phyloP scores from a whole-genome alignment of 2,888 invertebrate species.

The Sussaba pulchella region DNA sequence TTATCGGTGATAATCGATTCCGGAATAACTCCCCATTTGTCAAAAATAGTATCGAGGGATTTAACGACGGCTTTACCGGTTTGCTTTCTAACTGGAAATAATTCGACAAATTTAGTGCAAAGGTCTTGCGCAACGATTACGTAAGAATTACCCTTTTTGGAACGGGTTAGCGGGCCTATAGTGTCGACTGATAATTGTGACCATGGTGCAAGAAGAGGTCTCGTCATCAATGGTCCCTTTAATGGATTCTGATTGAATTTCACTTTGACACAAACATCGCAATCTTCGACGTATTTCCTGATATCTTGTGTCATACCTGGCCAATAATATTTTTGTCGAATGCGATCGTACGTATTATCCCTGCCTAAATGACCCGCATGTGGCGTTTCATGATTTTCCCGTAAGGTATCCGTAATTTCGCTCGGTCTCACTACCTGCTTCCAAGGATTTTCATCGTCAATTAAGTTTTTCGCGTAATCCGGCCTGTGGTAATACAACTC shows the following conservation, averaged over 20 bases:
- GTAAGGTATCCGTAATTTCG: constrained; percentile 24
- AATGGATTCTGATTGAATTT: constrained; percentile 48
- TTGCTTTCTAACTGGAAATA: constrained; percentile 24
- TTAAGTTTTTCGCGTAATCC: constrained; percentile 28
- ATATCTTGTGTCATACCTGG: constrained; percentile 57
- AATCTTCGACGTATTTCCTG: constrained; percentile 15
- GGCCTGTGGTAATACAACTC: constrained; percentile 42
- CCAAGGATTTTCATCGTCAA: constrained; percentile 48
- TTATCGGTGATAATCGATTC: constrained; percentile 55
- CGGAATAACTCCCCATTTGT: constrained; percentile 42
- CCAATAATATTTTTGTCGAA: constrained; percentile 52
- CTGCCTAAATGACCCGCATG: constrained; percentile 55
- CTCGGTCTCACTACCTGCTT: constrained; percentile 45
- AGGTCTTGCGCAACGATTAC: constrained; percentile 20
- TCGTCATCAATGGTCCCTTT: constrained; percentile 29
- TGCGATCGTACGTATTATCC: constrained; percentile 57
- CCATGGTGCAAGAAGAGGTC: constrained; percentile 48
- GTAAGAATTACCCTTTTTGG: constrained; percentile 45
- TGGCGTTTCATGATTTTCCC: constrained; percentile 52
- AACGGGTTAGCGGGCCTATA: constrained; percentile 31
- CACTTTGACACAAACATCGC: constrained; percentile 49
- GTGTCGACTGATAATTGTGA: constrained; percentile 46
- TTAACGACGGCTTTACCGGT: constrained; percentile 35
- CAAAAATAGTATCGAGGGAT: constrained; percentile 14
- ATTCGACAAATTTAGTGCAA: too few species aligned